These are phyloP conservation scores for Heliconius nattereri DNA, from an alignment of 1,140 invertebrate species.

Conservation along the genomic window DNA sequence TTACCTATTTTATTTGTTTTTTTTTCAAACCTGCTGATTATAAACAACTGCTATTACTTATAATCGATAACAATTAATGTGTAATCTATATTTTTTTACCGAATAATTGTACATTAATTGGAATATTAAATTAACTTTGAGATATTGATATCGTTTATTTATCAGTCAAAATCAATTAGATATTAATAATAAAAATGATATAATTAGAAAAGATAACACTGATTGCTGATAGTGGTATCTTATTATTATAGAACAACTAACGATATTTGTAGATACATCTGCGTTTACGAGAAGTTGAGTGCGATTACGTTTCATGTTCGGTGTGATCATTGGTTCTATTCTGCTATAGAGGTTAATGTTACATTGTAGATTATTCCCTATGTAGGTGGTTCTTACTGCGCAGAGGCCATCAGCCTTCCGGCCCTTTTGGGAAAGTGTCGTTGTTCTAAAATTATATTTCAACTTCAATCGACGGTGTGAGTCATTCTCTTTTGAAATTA, in stretches of 20 bases:
- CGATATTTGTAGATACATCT: neutral
- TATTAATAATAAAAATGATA: slow-evolving; percentile 9
- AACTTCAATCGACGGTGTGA: neutral
- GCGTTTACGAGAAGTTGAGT: neutral
- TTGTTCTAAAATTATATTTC: slow-evolving; percentile 22
- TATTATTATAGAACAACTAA: neutral
- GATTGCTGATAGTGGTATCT: neutral
- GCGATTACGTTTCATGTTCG: too few species aligned
- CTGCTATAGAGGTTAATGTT: slow-evolving; percentile 58
- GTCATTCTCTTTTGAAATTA: neutral
- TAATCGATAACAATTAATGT: neutral
- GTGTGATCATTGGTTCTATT: neutral
- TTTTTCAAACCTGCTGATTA: neutral
- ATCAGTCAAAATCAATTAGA: neutral
- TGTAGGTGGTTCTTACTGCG: slow-evolving; percentile 16
- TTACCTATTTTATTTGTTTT: neutral
- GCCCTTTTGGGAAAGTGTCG: slow-evolving; percentile 51
- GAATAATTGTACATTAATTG: neutral
- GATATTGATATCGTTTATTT: neutral
- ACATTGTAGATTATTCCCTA: slow-evolving; percentile 40
- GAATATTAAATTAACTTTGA: neutral
- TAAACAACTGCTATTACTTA: neutral
- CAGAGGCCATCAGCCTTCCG: slow-evolving; percentile 34
- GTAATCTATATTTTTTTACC: neutral
- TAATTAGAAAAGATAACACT: slow-evolving; percentile 3